A percentile compares a stretch with the other conserved stretches of the same genome.
phyloP scores from a whole-genome alignment of 1,140 invertebrate species.

The Aethina tumida region DNA sequence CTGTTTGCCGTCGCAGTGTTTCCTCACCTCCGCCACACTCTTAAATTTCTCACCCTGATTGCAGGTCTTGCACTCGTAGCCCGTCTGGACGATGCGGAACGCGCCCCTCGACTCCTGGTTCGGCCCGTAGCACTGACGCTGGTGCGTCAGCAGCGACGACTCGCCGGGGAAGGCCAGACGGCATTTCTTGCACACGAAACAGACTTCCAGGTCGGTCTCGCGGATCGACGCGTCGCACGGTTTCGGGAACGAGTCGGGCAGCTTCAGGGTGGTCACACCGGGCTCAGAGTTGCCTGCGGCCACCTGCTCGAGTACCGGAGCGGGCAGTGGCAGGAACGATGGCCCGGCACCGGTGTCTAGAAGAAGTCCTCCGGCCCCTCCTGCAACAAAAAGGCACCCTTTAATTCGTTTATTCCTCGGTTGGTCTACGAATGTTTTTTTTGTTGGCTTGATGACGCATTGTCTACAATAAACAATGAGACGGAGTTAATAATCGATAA shows the following conservation, averaged over 20 bases:
- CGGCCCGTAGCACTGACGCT: constrained; percentile 56
- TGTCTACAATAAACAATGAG: too few relatives aligned
- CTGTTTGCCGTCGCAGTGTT: constrained; percentile 52
- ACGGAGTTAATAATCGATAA: too few relatives aligned
- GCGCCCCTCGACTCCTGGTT: constrained; percentile 52
- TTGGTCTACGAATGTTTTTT: too few relatives aligned
- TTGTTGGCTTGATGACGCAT: too few relatives aligned
- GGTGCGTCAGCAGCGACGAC: constrained; percentile 61
- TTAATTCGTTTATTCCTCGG: too few relatives aligned
- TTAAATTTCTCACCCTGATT: constrained; percentile 48
- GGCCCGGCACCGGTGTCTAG: constrained; percentile 42
- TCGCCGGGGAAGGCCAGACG: constrained; percentile 69
- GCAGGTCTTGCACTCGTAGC: constrained; percentile 62
- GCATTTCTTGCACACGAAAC: constrained; percentile 78
- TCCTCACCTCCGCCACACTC: constrained; percentile 48
- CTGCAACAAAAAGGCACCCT: constrained; percentile 29
- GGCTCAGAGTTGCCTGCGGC: constrained; percentile 54
- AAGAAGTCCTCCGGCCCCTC: constrained; percentile 38
- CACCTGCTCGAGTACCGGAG: constrained; percentile 53
- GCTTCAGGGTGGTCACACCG: constrained; percentile 51
- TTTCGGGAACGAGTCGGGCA: constrained; percentile 42
- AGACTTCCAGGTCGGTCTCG: constrained; percentile 65
- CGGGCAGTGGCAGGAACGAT: constrained; percentile 52
- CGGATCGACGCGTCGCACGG: constrained; percentile 34
- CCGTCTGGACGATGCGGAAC: constrained; percentile 54